These are phyloP conservation scores for Trichonephila inaurata DNA, from an alignment of 1,140 invertebrate species.

Conservation along the genomic window DNA sequence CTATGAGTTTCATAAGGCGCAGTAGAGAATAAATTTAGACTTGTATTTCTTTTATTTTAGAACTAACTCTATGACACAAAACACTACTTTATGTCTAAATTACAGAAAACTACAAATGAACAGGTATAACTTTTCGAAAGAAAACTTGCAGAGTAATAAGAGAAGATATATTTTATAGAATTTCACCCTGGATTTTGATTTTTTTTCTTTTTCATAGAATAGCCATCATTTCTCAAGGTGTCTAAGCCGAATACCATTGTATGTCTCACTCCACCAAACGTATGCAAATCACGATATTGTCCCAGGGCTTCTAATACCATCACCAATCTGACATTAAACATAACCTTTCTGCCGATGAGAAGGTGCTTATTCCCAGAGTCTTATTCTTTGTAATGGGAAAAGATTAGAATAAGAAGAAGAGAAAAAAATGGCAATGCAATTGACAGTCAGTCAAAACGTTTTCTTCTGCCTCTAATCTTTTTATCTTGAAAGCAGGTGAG, in stretches of 20 bases:
- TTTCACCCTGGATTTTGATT: too few relatives aligned
- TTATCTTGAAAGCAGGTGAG: conserved; percentile 63
- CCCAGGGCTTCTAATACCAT: conserved; percentile 1
- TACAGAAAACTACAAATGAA: too few relatives aligned
- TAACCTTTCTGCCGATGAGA: conserved; percentile 14
- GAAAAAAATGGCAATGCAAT: conserved; percentile 13
- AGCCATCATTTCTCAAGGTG: neutral
- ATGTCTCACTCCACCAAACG: neutral
- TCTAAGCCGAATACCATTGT: neutral
- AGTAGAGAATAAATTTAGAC: too few relatives aligned
- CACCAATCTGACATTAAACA: conserved; percentile 60
- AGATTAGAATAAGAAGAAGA: conserved; percentile 56
- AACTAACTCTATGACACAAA: too few relatives aligned
- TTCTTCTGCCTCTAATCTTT: conserved; percentile 58
- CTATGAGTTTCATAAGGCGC: too few relatives aligned
- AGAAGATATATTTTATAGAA: too few relatives aligned
- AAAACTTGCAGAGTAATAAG: too few relatives aligned
- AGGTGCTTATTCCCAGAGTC: neutral
- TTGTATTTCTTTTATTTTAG: too few relatives aligned
- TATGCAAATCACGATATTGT: conserved; percentile 42
- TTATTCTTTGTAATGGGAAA: conserved; percentile 57
- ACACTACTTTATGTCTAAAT: too few relatives aligned
- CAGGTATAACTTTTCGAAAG: too few relatives aligned
- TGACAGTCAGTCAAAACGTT: conserved; percentile 66
- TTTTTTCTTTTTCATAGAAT: neutral